Evolutionary conservation across 2,888 invertebrate genomes (phyloP), one percentile per base, ranked within the genome.

Genomic region (Elegia similella): DNA sequence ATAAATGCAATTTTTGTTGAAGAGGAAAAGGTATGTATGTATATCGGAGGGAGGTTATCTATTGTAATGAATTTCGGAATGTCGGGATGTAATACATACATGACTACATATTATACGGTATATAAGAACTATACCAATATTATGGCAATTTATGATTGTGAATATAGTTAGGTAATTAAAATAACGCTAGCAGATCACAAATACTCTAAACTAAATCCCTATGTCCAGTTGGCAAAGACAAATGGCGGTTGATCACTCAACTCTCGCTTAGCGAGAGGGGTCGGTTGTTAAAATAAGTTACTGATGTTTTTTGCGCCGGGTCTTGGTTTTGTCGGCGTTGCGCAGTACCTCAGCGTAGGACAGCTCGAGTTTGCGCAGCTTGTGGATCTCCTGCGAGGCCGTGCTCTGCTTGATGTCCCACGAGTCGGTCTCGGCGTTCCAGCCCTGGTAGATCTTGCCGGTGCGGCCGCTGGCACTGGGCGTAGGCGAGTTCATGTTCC

Each of bases 261-360:
- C 87, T 86, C 86, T 86, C 79, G 77, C 85, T 69, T 55, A 74
- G 80, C 76, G 80, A 86, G 84, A 85, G 85, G 56, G 86, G 88
- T 88, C 87, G 80, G 77, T 73, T 69, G 68, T 79, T 78, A 82
- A 84, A 85, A 75, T 64, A 59, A 60, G 59, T 85, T 87, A 92
- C 71, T 92, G 92, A 68, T 92, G 92, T 73, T 90, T 91, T 73
- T 90, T 92, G 70, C 92, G 92, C 80, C 92, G 79, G 43, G 78
- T 73, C 72, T 92, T 92, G 56, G 85, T 85, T 82, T 93, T 93
- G 73, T 94, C 94, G 62, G 94, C 94, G 78, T 95, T 94, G 64
- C 95, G 92, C 62, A 97, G 87, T 16, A 95, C 97, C 82, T 97
- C 97, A 6, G 97, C 97, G 80, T 97, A 97, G 12, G 96, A 96